Percentiles rank a stretch among this genome's conserved stretches.
These are phyloP conservation scores for Stichodactyla mertensii DNA, from an alignment of 64 coral and sea anemone genomes.

Conservation along the genomic window DNA sequence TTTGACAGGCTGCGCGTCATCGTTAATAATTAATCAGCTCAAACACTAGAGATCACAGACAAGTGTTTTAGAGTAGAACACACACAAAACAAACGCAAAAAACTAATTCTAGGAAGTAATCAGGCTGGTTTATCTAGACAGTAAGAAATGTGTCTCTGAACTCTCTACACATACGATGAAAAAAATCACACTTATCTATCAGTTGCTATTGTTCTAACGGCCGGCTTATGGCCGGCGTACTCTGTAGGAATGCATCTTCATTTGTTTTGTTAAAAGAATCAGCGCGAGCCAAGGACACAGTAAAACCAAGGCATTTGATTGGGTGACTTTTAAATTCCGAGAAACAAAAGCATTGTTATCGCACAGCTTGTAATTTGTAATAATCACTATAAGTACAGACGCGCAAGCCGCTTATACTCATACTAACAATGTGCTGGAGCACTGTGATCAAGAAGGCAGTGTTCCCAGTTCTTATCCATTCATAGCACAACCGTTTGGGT, in stretches of 20 bases:
- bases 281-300: not conserved
- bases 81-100: not conserved
- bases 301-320: not conserved
- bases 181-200: not conserved
- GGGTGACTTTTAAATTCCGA: not conserved
- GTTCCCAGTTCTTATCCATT: constrained; percentile 52
- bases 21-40: not conserved
- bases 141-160: too few species aligned
- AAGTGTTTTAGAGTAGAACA: not conserved
- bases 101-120: too few species aligned
- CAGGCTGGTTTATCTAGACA: too few species aligned
- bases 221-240: too few species aligned
- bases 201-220: not conserved
- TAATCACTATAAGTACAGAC: constrained; percentile 43
- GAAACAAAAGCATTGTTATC: not conserved
- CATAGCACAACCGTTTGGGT: constrained; percentile 54
- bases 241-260: not conserved
- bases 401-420: constrained; percentile 30
- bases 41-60: not conserved
- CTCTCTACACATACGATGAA: not conserved
- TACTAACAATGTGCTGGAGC: constrained; percentile 96
- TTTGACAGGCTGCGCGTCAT: not conserved
- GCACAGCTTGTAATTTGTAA: not conserved
- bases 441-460: constrained; percentile 95
- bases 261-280: not conserved